Evolutionary conservation across 1,140 invertebrate species (phyloP).

Genomic region (Pogonognathellus flavescens): DNA sequence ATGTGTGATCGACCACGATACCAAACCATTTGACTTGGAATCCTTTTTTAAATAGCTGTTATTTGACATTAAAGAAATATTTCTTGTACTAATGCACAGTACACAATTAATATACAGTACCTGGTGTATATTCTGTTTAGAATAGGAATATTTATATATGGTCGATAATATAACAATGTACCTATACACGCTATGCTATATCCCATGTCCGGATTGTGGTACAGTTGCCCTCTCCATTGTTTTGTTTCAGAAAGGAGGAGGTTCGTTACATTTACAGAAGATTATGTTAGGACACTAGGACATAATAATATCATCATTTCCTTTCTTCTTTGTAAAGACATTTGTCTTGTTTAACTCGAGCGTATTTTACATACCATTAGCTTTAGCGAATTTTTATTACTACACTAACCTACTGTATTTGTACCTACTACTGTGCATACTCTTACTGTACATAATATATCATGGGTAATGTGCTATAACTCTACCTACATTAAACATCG

Average conservation of each 20-base stretch:
- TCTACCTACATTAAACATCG: not conserved
- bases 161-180: too few relatives aligned
- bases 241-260: not conserved
- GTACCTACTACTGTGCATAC: too few relatives aligned
- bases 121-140: too few relatives aligned
- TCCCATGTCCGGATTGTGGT: not conserved
- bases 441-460: not conserved
- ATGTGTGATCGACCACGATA: too few relatives aligned
- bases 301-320: not conserved
- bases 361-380: not conserved
- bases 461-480: too few relatives aligned
- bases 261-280: not conserved
- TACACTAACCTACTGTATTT: too few relatives aligned
- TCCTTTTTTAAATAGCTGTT: constrained; percentile 6
- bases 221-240: not conserved
- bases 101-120: not conserved
- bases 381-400: not conserved
- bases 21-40: too few relatives aligned
- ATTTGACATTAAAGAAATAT: not conserved
- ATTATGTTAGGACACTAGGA: not conserved
- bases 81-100: not conserved
- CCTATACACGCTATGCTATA: too few relatives aligned
- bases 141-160: too few relatives aligned
- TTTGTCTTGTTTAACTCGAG: not conserved
- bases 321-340: not conserved